Base-by-base conservation (phyloP, 2,888 invertebrate species). In the Dicycla oo region DNA sequence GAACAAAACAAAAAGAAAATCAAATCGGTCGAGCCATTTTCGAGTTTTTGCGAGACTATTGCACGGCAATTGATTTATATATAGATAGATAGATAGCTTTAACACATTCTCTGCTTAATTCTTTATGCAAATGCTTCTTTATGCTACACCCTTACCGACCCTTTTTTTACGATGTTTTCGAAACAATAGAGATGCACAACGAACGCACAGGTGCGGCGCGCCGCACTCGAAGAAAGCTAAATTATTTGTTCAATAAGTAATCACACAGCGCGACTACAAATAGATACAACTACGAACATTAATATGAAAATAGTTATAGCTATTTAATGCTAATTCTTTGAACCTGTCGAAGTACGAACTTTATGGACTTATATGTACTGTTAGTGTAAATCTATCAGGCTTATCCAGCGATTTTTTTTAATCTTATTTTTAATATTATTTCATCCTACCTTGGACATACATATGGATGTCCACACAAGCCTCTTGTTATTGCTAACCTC, bases 221-320 rank as follows among this genome's bases (percentile, higher is more conserved):
- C n/a, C n/a, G n/a, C n/a, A n/a, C n/a, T n/a, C 57, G 58, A 78
- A 62, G n/a, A 64, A n/a, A 70, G 56, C 60, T 81, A 73, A 61
- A 26, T 67, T 60, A 60, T 84, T 79, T 84, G 66, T 74, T 82
- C 76, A 75, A 34, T 64, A 60, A 67, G 23, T 75, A 54, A 70
- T 73, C 65, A 70, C 56, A 56, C 49, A 68, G 63, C 57, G 23
- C n/a, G 58, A 76, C 13, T 60, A 54, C 49, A 65, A 53, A 67
- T 62, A 70, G 30, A 78, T 69, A 54, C 47, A 67, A 83, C 63
- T 61, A 49, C 56, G 72, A 83, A 80, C 40, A 77, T 80, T 57
- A 74, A 64, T 70, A 73, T 49, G 73, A 82, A 74, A 78, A 75
- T 78, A 81, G 40, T 73, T 65, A 57, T 34, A 40, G 62, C 57